Evolutionary conservation across 2,888 invertebrate species (phyloP), one percentile per base, ranked within the genome.

Genomic region (Idaea biselata): DNA sequence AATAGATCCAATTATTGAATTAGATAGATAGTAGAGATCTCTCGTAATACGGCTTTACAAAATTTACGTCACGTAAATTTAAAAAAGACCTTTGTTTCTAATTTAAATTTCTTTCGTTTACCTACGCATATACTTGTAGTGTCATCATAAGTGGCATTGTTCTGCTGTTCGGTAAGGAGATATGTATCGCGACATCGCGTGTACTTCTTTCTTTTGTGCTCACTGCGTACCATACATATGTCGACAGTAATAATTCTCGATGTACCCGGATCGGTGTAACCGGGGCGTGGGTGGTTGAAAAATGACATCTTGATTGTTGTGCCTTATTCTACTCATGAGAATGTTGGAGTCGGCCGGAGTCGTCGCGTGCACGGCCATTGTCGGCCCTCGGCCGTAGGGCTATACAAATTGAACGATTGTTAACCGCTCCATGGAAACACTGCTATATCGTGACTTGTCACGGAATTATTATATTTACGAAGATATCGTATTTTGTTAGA

Each of bases 301-400:
- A 91, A 92, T 92, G 91, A 92, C 91, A 92, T 92, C 92, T 91
- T 91, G 91, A 91, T 92, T 92, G 91, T 91, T 91, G 86, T 86
- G 86, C 88, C 90, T 89, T 91, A 91, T 89, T 89, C 89, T 85
- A 87, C 88, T 89, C 87, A 90, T 89, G 90, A 88, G 90, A 90
- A 90, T 88, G 88, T 88, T 80, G 84, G 78, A 80, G 75, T 74
- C 73, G 78, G 78, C 79, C 80, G 79, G 78, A 44, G 44, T 82
- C 83, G 86, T 90, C 89, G 90, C 89, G 89, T 89, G 91, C 84
- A 84, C 78, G 73, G 77, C 86, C 79, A 89, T 90, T 90, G 89
- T 89, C 72, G 77, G 75, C 77, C 78, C 77, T 77, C 77, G 75
- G 86, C 87, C 81, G 79, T 81, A 75, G 83, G 83, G 82, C 71